A percentile compares a stretch with the other conserved stretches of the same genome.
Evolutionary conservation across 1,140 invertebrate genomes (phyloP).

Genomic region (Micrasema longulum): DNA sequence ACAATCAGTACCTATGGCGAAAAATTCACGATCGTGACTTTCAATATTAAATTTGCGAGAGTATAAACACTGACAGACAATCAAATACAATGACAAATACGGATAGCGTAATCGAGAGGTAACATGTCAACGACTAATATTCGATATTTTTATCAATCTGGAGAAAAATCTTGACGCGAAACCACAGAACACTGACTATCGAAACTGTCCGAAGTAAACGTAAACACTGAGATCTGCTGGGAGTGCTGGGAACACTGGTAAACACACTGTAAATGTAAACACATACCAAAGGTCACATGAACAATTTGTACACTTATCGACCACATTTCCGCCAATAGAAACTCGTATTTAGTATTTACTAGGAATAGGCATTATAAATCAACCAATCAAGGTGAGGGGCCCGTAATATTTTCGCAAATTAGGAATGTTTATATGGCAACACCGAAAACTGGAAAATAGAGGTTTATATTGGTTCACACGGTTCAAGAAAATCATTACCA

Average conservation of each 20-base stretch:
- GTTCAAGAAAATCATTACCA: constrained; percentile 19
- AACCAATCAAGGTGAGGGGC: constrained; percentile 39
- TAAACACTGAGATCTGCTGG: neutral
- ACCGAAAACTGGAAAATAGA: neutral
- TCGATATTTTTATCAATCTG: constrained; percentile 12
- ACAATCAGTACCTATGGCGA: constrained; percentile 48
- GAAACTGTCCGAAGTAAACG: constrained; percentile 22
- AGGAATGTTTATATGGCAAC: constrained; percentile 1
- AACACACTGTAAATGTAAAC: neutral
- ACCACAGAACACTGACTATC: constrained; percentile 4
- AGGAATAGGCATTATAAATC: constrained; percentile 27
- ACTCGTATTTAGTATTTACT: constrained; percentile 5
- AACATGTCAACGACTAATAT: constrained; percentile 26
- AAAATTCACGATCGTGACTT: constrained; percentile 42
- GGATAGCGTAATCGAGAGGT: neutral
- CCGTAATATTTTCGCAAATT: constrained; percentile 32
- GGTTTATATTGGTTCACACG: constrained; percentile 4
- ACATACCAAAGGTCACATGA: constrained; percentile 47
- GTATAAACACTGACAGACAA: constrained; percentile 7
- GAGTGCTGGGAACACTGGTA: neutral
- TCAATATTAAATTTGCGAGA: constrained; percentile 37
- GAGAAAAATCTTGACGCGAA: constrained; percentile 31
- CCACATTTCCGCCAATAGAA: constrained; percentile 38
- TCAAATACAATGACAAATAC: neutral
- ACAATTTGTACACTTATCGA: constrained; percentile 42